Evolutionary conservation across 2,888 invertebrate species (phyloP).

Genomic region (Lacanobia oleracea): DNA sequence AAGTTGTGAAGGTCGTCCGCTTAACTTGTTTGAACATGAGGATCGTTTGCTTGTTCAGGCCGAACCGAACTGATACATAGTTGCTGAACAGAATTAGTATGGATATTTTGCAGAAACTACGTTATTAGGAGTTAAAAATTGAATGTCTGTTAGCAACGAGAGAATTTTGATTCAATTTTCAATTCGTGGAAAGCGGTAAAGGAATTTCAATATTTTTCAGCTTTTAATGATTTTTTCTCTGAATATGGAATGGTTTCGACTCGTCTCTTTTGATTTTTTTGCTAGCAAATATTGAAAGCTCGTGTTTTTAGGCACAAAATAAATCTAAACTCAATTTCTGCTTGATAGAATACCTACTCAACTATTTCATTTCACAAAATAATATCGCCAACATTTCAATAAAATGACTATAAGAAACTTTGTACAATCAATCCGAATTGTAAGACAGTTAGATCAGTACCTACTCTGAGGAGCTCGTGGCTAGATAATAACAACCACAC

Average conservation of each 20-base stretch:
- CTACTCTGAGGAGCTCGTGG: no score
- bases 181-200: neutral
- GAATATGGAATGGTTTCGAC: neutral
- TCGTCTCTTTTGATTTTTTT: neutral
- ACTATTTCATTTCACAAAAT: neutral
- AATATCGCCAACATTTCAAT: neutral
- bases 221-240: neutral
- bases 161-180: neutral
- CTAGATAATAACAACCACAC: no score
- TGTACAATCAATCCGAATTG: neutral
- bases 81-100: neutral
- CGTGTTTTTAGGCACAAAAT: neutral
- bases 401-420: neutral
- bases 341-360: neutral
- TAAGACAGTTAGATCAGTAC: neutral
- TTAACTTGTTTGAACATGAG: slow-evolving; percentile 26
- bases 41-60: slow-evolving; percentile 17
- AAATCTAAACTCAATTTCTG: neutral
- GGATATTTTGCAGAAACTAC: neutral
- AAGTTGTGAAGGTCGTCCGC: slow-evolving; percentile 13
- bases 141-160: neutral
- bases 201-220: neutral
- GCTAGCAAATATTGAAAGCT: neutral
- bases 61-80: slow-evolving; percentile 3
- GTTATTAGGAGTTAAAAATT: neutral